Conservation (phyloP, 2,113 vertebrate genomes). For the Oryzias celebensis region DNA sequence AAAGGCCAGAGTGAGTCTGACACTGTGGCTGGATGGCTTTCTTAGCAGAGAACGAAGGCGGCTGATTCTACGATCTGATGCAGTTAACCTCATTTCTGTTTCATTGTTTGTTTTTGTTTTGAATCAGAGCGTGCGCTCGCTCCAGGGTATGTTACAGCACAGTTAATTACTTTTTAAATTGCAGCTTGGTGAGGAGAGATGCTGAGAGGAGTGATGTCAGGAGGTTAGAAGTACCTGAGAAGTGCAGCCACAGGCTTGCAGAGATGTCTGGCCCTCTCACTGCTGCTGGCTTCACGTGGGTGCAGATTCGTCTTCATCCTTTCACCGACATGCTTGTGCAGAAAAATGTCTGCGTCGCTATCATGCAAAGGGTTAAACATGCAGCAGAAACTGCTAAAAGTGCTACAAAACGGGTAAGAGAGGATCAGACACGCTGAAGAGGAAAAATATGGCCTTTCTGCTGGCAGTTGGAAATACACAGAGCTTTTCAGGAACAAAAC, state of each 20-base stretch:
- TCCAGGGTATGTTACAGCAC: conserved; percentile 55
- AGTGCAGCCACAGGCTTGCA: conserved; percentile 83
- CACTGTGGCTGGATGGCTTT: too few species aligned
- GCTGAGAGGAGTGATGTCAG: conserved; percentile 85
- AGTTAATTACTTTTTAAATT: conserved; percentile 87
- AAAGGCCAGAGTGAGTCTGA: background rate
- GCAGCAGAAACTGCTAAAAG: conserved; percentile 23
- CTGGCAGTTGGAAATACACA: conserved; percentile 68
- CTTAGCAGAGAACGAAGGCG: too few species aligned
- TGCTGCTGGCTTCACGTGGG: conserved; percentile 1
- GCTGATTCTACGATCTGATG: background rate
- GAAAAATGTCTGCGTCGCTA: conserved; percentile 28
- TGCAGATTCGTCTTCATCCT: too few species aligned
- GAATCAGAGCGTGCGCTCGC: conserved; percentile 31
- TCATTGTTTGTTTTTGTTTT: conserved; percentile 57
- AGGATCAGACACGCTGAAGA: conserved; percentile 22
- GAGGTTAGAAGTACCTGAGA: conserved; percentile 87
- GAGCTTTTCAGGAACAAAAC: conserved; percentile 73
- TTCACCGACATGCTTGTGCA: background rate
- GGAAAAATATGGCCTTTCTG: conserved; percentile 50
- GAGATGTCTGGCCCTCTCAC: conserved; percentile 73
- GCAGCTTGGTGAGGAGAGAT: conserved; percentile 76
- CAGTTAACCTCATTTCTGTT: conserved; percentile 62
- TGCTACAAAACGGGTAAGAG: conserved; percentile 54
- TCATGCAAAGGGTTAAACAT: conserved; percentile 15